Base-by-base conservation (phyloP, 2,888 invertebrate species). In the Brassicogethes aeneus region DNA sequence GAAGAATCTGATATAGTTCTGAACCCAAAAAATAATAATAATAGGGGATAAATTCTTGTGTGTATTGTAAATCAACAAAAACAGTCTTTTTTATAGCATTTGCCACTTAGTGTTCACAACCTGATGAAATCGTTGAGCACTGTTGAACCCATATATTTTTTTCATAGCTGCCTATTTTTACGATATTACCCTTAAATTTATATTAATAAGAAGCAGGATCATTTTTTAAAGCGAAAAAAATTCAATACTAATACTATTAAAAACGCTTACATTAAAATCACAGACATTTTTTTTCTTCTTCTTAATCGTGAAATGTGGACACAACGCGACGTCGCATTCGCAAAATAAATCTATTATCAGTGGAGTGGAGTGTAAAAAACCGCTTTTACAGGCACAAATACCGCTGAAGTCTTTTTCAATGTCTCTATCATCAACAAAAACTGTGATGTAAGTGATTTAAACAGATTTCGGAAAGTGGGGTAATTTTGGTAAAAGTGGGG, bases 201-300 rank as follows among this genome's bases (percentile, higher is more conserved):
- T n/a, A n/a, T n/a, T n/a, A n/a, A n/a, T n/a, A n/a, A n/a, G n/a
- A n/a, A n/a, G n/a, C n/a, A n/a, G n/a, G n/a, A n/a, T n/a, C n/a
- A n/a, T n/a, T n/a, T n/a, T n/a, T n/a, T n/a, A n/a, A n/a, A n/a
- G n/a, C n/a, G n/a, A n/a, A n/a, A n/a, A 10, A 23, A 23, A 23
- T 23, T 23, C 5, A 23, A 23, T 7, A 23, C 43, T 45, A 47
- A 46, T 53, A 53, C 54, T 57, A 56, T 55, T 47, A 55, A 50
- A 52, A 53, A 53, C 51, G 53, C 55, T 56, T 56, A 57, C 50
- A 55, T 52, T 54, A 54, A 57, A 46, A 58, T 58, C 56, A 58
- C 58, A 58, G 56, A 52, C 50, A 46, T 43, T 52, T 52, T 51
- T 43, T 13, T 12, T n/a, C n/a, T 32, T 32, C 5, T 23, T 23